Evolutionary conservation across 2,888 invertebrate species (phyloP), one percentile per base, ranked within the genome.

Genomic region (Balanococcus diminutus): DNA sequence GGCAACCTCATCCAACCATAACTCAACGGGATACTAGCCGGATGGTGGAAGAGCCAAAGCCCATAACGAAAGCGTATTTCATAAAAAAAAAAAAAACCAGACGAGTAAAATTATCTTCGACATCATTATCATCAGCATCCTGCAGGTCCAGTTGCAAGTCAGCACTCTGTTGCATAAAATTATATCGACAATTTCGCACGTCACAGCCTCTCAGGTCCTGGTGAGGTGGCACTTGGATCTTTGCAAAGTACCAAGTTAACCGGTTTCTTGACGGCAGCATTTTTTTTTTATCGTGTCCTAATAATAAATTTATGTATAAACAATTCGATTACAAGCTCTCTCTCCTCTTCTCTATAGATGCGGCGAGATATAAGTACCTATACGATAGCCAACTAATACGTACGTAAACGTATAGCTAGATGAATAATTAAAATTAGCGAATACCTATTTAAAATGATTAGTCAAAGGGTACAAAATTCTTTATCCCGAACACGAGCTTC

Each of bases 1-100:
- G 36, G 36, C 36, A 19, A 22, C 75, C 75, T 75, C 75, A 75
- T 75, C 32, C 32, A 75, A 75, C 32, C 75, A 75, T 75, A 75
- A 75, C 75, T 5, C 75, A 19, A 56, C 56, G 22, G 56, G 9
- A 56, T 19, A 56, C 75, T 67, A 25, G 6, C 25, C 28, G 42
- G 16, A 11, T 11, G 42, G 42, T 42, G 42, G 3, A 3, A 42
- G 16, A 42, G 14, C 42, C 42, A 56, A 56, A 31, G 4, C 31
- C 72, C 16, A 31, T 56, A 56, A 56, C 56, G 56, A 56, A 16
- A 42, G 42, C 16, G 16, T 31, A 19, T 16, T 28, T 72, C 5
- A n/a, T 11, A 8, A n/a, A 16, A 11, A n/a, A 56, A n/a, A n/a
- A n/a, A n/a, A n/a, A n/a, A 31, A 19, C 19, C 3, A 56, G 22